phyloP scores from a whole-genome alignment of 1,140 invertebrate genomes.

The Eciton burchellii region DNA sequence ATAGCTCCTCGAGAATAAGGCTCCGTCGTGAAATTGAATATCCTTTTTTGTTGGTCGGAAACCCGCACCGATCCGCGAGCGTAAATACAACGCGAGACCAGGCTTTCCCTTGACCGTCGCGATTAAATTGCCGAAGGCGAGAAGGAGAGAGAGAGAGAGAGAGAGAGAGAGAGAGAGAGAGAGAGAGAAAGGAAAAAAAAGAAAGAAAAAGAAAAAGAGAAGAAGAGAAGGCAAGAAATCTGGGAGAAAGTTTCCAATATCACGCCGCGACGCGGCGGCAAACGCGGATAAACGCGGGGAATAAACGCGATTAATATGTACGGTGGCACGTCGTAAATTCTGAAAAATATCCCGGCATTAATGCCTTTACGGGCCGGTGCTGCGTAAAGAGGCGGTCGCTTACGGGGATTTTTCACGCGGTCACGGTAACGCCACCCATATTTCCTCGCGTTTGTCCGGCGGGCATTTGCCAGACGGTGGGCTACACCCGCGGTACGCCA shows the following conservation, averaged over 20 bases:
- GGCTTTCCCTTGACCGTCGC: too few species aligned
- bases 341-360: slow-evolving; percentile 58
- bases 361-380: slow-evolving; percentile 40
- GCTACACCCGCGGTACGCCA: slow-evolving; percentile 44
- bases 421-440: slow-evolving; percentile 57
- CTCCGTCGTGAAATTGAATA: neutral
- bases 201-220: too few species aligned
- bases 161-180: too few species aligned
- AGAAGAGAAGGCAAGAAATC: neutral
- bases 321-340: slow-evolving; percentile 58
- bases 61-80: too few species aligned
- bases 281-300: slow-evolving; percentile 26
- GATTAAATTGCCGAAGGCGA: too few species aligned
- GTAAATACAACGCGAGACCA: too few species aligned
- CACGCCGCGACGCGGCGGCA: slow-evolving; percentile 22
- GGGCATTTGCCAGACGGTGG: slow-evolving; percentile 32
- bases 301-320: slow-evolving; percentile 58
- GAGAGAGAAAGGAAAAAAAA: too few species aligned
- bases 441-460: slow-evolving; percentile 56
- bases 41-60: neutral
- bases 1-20: neutral
- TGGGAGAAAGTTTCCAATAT: neutral
- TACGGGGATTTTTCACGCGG: slow-evolving; percentile 56
- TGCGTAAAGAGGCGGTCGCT: slow-evolving; percentile 54
- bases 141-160: neutral